phyloP scores from a whole-genome alignment of 1,140 invertebrate genomes.

The Dreissena rostriformis region DNA sequence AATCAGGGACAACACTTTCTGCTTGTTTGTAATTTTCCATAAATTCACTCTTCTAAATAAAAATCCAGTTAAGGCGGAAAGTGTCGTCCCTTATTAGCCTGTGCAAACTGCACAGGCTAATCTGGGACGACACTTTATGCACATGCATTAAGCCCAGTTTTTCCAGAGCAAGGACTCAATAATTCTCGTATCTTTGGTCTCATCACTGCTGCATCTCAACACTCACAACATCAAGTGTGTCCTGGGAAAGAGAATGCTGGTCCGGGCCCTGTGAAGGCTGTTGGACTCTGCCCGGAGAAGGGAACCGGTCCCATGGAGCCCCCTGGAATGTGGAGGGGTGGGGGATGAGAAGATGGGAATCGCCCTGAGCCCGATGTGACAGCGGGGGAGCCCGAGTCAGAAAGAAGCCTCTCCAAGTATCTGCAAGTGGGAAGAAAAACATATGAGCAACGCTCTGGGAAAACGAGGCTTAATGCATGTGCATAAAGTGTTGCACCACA shows the following conservation, averaged over 20 bases:
- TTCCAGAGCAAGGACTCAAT: no score
- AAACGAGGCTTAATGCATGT: neutral
- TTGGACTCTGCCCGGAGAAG: neutral
- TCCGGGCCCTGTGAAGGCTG: neutral
- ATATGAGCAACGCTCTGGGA: neutral
- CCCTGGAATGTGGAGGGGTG: neutral
- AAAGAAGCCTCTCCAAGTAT: neutral
- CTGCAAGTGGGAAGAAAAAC: neutral
- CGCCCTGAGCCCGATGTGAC: neutral
- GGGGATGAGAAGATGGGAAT: neutral
- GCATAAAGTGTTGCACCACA: no score
- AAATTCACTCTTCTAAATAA: no score
- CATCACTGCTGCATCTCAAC: no score
- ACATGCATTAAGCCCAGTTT: no score
- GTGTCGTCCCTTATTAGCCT: no score
- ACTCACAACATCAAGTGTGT: neutral
- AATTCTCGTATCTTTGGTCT: no score
- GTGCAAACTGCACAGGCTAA: no score
- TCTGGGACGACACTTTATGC: no score
- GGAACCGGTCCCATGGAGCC: neutral
- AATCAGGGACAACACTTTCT: no score
- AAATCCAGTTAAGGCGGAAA: no score
- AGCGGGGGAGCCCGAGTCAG: neutral
- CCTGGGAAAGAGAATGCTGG: neutral
- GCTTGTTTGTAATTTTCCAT: no score